Evolutionary conservation across 2,797 vertebrate genomes (phyloP), one percentile per base, ranked within the genome.

Genomic region (Strix occidentalis): DNA sequence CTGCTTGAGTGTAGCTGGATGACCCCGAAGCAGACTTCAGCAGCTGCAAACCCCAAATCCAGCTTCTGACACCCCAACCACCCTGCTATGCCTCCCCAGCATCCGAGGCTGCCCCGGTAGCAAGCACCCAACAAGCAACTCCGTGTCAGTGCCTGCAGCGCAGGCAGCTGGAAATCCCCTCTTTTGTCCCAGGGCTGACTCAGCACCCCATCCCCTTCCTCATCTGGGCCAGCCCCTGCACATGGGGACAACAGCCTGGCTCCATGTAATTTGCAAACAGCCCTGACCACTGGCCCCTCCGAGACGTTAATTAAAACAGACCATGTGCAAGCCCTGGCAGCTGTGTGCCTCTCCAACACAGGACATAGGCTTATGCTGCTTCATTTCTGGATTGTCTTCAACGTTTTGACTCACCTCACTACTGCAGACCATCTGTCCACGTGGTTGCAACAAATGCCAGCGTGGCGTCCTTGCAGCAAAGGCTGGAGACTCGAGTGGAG

Each of bases 1-100:
- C 89, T 98, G 85, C 96, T 97, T 75, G 97, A 98, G 91, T 98
- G 98, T 82, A 96, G 96, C 14, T 95, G 98, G 81, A 97, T 94
- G 77, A 70, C 35, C 25, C 89, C 6, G 9, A 77, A 86, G 50
- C 84, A 70, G 10, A 37, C 11, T 39, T 88, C 58, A 79, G 45
- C 28, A 82, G 41, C 50, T 56, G 14, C 19, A 68, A 68, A 51
- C 10, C 11, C 63, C 51, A 82, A 51, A 87, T 25, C 10, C 58
- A 92, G 33, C 9, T n/a, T 69, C 28, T 70, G 72, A 45, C 41
- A 61, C 13, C 10, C 19, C 43, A 61, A 24, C 41, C 29, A 56
- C n/a, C 3, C 7, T 1, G 3, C 53, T n/a, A 29, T n/a, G 10
- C 23, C 28, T 54, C 9, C 33, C 16, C 25, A 31, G 35, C 39